These are phyloP conservation scores for Phrynocephalus forsythii DNA, from an alignment of 2,797 vertebrate species.

Conservation along the genomic window DNA sequence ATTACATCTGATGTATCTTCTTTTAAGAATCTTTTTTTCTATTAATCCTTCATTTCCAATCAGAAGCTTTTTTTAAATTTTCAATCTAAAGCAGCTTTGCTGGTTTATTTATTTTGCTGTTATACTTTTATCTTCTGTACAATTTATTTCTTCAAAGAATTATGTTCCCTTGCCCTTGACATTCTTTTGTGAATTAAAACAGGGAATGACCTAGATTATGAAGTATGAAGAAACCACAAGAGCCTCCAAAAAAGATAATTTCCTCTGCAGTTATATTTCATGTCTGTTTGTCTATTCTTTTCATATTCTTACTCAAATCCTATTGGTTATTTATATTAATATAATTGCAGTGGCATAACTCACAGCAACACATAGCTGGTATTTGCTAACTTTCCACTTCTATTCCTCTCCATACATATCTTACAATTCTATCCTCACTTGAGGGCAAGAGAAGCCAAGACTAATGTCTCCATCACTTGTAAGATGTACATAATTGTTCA, in stretches of 20 bases:
- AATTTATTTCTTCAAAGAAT: constrained; percentile 61
- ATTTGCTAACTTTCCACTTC: too few relatives aligned
- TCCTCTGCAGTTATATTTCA: constrained; percentile 57
- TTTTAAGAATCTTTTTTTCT: constrained; percentile 57
- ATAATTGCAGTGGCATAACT: too few relatives aligned
- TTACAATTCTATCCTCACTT: background rate
- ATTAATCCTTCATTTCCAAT: constrained; percentile 74
- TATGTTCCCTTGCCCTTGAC: constrained; percentile 25
- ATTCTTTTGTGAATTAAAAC: constrained; percentile 55
- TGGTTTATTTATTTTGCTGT: constrained; percentile 62
- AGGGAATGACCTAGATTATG: background rate
- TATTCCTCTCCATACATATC: background rate
- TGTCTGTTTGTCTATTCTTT: background rate
- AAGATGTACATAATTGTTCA: background rate
- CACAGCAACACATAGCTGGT: too few relatives aligned
- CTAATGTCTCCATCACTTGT: background rate
- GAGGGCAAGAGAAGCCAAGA: background rate
- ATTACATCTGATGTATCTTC: constrained; percentile 67
- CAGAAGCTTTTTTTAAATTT: constrained; percentile 63
- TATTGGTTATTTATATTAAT: background rate
- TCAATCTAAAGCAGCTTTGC: constrained; percentile 71
- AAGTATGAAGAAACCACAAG: background rate
- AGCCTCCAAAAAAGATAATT: constrained; percentile 32
- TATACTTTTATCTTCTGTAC: constrained; percentile 48
- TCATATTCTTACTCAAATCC: constrained; percentile 26